A percentile compares a stretch with the other conserved stretches of the same genome.
Conservation (phyloP, 2,797 vertebrate species). For the Crax fasciolata region DNA sequence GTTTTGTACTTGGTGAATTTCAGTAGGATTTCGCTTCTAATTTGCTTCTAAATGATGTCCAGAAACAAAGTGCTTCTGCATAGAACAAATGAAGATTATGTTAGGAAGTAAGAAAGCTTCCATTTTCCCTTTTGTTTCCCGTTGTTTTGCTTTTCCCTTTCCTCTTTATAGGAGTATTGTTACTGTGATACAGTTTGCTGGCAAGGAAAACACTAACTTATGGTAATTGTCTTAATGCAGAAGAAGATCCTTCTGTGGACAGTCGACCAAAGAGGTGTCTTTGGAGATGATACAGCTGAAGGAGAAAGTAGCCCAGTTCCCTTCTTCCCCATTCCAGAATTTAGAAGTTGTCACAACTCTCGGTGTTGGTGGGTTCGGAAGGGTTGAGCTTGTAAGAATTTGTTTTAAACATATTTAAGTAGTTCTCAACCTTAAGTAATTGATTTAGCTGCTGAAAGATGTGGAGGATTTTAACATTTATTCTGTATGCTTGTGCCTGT, state of each 20-base stretch:
- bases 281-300: constrained; percentile 89
- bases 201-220: neutral
- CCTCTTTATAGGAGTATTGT: neutral
- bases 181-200: neutral
- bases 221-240: constrained; percentile 76
- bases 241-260: constrained; percentile 84
- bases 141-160: neutral
- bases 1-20: neutral
- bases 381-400: constrained; percentile 93
- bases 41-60: neutral
- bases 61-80: neutral
- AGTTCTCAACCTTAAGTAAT: constrained; percentile 32
- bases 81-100: neutral
- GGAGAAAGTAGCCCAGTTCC: constrained; percentile 87
- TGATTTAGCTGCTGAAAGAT: constrained; percentile 29
- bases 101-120: neutral
- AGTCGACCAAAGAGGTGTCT: constrained; percentile 86
- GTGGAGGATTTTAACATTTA: neutral
- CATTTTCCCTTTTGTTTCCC: neutral
- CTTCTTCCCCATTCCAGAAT: constrained; percentile 89
- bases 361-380: constrained; percentile 94
- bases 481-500: neutral
- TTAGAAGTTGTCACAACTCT: constrained; percentile 92
- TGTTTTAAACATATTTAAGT: constrained; percentile 76
- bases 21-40: neutral